Conservation (phyloP, 2,113 vertebrate species). For the Cynocephalus volans region DNA sequence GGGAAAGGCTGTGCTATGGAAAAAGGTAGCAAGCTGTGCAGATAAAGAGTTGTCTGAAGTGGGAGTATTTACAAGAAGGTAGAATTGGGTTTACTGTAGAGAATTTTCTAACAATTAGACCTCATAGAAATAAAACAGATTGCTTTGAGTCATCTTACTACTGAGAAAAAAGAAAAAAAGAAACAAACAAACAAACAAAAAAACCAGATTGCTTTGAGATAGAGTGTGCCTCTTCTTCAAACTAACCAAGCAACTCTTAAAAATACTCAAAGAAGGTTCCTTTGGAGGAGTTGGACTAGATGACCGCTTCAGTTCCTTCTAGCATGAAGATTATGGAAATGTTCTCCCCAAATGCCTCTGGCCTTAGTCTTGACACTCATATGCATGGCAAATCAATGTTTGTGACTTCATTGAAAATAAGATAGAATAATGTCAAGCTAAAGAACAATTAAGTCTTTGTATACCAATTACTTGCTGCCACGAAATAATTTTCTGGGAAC, state of each 20-base stretch:
- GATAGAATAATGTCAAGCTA: background rate
- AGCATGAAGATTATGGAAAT: slow-evolving; percentile 21
- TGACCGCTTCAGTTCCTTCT: background rate
- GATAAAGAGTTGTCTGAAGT: background rate
- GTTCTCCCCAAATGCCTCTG: background rate
- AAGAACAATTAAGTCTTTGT: background rate
- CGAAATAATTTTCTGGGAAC: background rate
- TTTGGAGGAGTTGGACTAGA: background rate
- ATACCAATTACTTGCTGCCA: background rate
- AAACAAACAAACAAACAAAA: too few species aligned
- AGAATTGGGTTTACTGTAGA: background rate
- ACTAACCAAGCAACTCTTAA: background rate
- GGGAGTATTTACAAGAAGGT: background rate
- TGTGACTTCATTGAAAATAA: background rate
- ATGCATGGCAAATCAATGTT: background rate
- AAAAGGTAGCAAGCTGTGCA: background rate
- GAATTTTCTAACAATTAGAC: background rate
- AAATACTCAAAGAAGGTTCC: background rate
- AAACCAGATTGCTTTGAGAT: background rate
- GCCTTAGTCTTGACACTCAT: background rate
- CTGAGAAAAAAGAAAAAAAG: too few species aligned
- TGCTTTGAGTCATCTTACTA: too few species aligned
- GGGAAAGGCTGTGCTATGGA: background rate
- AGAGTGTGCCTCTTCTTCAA: background rate
- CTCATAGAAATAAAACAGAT: background rate